A percentile compares a stretch with the other conserved stretches of the same genome.
Evolutionary conservation across 2,888 invertebrate genomes (phyloP).

Genomic region (Sphinx pinastri): DNA sequence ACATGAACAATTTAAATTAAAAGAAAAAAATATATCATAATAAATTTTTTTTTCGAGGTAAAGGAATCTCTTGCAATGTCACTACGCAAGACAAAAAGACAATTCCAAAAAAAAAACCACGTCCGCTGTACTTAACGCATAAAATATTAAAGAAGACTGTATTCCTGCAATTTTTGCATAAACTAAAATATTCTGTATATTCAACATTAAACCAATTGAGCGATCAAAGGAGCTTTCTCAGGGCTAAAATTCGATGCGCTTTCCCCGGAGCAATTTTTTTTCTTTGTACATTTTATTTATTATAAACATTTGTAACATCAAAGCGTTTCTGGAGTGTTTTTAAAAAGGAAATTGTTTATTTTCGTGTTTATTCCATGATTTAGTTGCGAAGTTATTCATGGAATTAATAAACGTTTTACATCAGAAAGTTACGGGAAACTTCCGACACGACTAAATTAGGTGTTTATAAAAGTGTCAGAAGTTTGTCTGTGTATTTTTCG

Average conservation of each 20-base stretch:
- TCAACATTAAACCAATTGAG: constrained; percentile 49
- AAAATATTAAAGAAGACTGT: neutral
- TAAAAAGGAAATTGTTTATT: constrained; percentile 46
- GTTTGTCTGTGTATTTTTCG: neutral
- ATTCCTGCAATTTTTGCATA: constrained; percentile 3
- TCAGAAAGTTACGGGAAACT: constrained; percentile 4
- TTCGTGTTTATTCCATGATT: constrained; percentile 11
- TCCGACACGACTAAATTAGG: neutral
- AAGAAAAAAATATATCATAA: too few relatives aligned
- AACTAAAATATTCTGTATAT: constrained; percentile 32
- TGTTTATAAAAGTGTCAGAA: neutral
- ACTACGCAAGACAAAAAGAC: neutral
- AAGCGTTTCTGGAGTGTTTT: constrained; percentile 45
- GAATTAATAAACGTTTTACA: constrained; percentile 21
- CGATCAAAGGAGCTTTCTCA: constrained; percentile 54
- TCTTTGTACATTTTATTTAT: constrained; percentile 54
- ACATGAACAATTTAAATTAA: too few relatives aligned
- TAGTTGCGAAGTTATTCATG: constrained; percentile 15
- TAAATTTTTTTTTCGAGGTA: too few relatives aligned
- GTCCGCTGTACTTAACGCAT: neutral
- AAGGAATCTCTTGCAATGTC: too few relatives aligned
- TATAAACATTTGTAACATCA: constrained; percentile 54
- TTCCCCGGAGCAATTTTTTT: constrained; percentile 43
- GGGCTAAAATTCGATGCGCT: constrained; percentile 44
- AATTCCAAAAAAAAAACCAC: neutral